A percentile compares a stretch with the other conserved stretches of the same genome.
Conservation (phyloP, 2,888 invertebrate species). For the Andrena fulva region DNA sequence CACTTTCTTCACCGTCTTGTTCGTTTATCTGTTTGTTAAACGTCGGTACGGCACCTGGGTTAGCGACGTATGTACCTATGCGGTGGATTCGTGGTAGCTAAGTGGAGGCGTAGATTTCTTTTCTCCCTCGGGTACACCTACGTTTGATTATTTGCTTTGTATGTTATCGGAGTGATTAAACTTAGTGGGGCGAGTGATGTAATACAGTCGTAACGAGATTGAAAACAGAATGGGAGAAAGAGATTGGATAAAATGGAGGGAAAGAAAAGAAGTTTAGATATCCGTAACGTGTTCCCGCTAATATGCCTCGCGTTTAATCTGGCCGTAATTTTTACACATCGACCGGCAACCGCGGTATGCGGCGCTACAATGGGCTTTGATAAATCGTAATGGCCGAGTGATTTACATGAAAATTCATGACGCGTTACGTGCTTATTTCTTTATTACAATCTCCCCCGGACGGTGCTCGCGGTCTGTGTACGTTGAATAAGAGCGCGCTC, state of each 20-base stretch:
- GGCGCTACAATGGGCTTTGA: constrained; percentile 38
- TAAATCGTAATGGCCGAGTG: constrained; percentile 45
- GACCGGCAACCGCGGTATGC: constrained; percentile 28
- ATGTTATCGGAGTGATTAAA: no score
- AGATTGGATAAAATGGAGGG: no score
- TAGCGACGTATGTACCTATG: no score
- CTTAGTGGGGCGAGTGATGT: no score
- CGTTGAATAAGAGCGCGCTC: neutral
- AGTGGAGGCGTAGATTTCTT: no score
- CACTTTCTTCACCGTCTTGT: neutral
- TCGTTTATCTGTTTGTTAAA: neutral
- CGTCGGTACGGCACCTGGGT: no score
- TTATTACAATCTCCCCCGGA: constrained; percentile 5
- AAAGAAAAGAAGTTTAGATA: constrained; percentile 13
- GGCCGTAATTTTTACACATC: constrained; percentile 33
- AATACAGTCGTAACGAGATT: no score
- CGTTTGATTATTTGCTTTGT: no score
- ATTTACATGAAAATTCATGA: constrained; percentile 53
- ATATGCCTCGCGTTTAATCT: constrained; percentile 42
- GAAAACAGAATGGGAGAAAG: no score
- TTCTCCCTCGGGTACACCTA: no score
- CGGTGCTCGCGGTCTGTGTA: no score
- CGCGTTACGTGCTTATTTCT: constrained; percentile 44
- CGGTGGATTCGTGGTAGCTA: no score
- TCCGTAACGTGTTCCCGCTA: constrained; percentile 27